A percentile compares a stretch with the other conserved stretches of the same genome.
Evolutionary conservation across 2,113 vertebrate species (phyloP).

Genomic region (Callopanchax toddi): DNA sequence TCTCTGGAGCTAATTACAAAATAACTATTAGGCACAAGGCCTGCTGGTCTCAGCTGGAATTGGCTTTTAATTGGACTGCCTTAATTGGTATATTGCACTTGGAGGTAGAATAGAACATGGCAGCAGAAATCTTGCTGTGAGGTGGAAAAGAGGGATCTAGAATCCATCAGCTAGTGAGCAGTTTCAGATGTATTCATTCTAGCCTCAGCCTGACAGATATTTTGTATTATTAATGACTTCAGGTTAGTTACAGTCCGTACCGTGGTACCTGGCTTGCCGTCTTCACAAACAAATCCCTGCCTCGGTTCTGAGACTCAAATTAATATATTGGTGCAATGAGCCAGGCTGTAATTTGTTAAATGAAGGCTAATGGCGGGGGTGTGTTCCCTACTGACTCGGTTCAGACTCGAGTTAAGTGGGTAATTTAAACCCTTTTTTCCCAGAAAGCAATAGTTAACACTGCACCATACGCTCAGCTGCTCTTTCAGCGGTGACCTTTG

Average conservation of each 20-base stretch:
- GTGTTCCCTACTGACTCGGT: slow-evolving; percentile 59
- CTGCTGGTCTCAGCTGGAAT: slow-evolving; percentile 77
- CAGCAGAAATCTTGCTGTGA: slow-evolving; percentile 47
- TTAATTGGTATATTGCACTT: slow-evolving; percentile 79
- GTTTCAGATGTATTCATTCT: slow-evolving; percentile 17
- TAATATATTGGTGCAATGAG: slow-evolving; percentile 52
- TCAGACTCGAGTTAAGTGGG: slow-evolving; percentile 65
- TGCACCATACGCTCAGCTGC: slow-evolving; percentile 34
- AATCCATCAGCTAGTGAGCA: slow-evolving; percentile 21
- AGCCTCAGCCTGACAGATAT: slow-evolving; percentile 29
- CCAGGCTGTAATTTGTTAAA: slow-evolving; percentile 66
- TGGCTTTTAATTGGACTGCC: slow-evolving; percentile 79
- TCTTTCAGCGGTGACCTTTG: slow-evolving; percentile 33
- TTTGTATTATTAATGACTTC: slow-evolving; percentile 40
- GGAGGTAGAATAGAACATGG: slow-evolving; percentile 62
- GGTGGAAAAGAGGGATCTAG: slow-evolving; percentile 24
- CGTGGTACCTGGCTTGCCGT: slow-evolving; percentile 8
- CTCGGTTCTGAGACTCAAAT: slow-evolving; percentile 28
- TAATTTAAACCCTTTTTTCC: slow-evolving; percentile 60
- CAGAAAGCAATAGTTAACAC: slow-evolving; percentile 44
- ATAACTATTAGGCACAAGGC: slow-evolving; percentile 72
- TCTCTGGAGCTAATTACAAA: slow-evolving; percentile 78
- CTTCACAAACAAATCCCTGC: slow-evolving; percentile 37
- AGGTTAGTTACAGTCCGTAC: slow-evolving; percentile 22
- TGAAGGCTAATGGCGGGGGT: slow-evolving; percentile 55